Base-by-base conservation (phyloP, 1,140 invertebrate genomes). In the Bombus difficillimus region DNA sequence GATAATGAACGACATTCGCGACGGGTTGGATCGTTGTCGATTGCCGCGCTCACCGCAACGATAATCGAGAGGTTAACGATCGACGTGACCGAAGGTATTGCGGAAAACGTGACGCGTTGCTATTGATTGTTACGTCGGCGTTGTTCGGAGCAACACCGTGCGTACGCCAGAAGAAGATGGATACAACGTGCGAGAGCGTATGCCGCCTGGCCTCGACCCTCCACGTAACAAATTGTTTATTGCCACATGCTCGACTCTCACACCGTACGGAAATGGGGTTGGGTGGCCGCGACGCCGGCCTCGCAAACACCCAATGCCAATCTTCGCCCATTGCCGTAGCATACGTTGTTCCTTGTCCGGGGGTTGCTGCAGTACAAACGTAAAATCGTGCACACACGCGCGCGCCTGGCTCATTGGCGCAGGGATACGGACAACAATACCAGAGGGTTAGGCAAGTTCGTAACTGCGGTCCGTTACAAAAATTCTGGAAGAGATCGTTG, bases 191-290 rank as follows among this genome's bases (percentile, higher is more conserved):
- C 43, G 66, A 47, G 53, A 86, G 32, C 86, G 82, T 85, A 88
- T 66, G 79, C 78, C n/a, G 74, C 15, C 81, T 66, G 62, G 71
- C 76, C 43, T 75, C 86, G 86, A 90, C 89, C 89, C 89, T 86
- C 77, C 79, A 75, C 75, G 88, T 90, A 93, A 92, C 92, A 92
- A 93, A 93, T 93, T 93, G 92, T 91, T 93, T 93, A 93, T 93
- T 88, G 88, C 92, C 92, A 93, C 92, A 92, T 92, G 92, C 91
- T 92, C 88, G 75, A 86, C 86, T 93, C 92, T 92, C 92, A 92
- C 92, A 90, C 86, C 64, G 77, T 71, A 75, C 69, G 86, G 78
- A 85, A 89, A 85, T 83, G 88, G 85, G 88, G 85, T 78, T 87
- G 88, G 43, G 39, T 77, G 74, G 71, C 25, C 66, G 74, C 80